phyloP scores from a whole-genome alignment of 1,140 invertebrate species.

The Vanessa atalanta region DNA sequence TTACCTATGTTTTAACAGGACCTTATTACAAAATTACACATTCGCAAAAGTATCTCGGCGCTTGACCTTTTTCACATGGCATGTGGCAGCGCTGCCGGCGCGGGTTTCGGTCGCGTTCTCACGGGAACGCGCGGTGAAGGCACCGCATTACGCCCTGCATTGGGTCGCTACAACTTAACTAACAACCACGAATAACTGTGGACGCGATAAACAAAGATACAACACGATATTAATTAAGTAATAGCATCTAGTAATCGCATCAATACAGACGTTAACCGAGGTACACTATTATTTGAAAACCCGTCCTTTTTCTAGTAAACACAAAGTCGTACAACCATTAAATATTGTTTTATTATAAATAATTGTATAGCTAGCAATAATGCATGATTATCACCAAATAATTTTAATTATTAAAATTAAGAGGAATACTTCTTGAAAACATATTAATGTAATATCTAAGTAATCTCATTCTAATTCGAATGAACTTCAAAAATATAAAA shows the following conservation, averaged over 20 bases:
- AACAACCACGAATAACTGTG: conserved; percentile 45
- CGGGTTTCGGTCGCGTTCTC: conserved; percentile 63
- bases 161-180: conserved; percentile 52
- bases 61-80: conserved; percentile 62
- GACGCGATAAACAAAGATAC: conserved; percentile 39
- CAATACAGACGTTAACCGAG: not conserved
- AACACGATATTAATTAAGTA: conserved; percentile 21
- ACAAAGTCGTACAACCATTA: not conserved
- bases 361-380: no score
- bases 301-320: not conserved
- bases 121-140: conserved; percentile 76
- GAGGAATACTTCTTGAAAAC: not conserved
- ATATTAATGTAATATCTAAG: not conserved
- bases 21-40: conserved; percentile 10
- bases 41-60: conserved; percentile 54
- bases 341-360: not conserved
- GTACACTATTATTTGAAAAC: not conserved
- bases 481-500: no score
- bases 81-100: conserved; percentile 41
- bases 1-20: not conserved
- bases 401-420: not conserved
- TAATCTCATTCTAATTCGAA: not conserved
- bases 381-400: no score
- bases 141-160: conserved; percentile 65
- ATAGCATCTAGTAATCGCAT: not conserved